phyloP scores from a whole-genome alignment of 2,888 invertebrate genomes.

The Resseliella maxima region DNA sequence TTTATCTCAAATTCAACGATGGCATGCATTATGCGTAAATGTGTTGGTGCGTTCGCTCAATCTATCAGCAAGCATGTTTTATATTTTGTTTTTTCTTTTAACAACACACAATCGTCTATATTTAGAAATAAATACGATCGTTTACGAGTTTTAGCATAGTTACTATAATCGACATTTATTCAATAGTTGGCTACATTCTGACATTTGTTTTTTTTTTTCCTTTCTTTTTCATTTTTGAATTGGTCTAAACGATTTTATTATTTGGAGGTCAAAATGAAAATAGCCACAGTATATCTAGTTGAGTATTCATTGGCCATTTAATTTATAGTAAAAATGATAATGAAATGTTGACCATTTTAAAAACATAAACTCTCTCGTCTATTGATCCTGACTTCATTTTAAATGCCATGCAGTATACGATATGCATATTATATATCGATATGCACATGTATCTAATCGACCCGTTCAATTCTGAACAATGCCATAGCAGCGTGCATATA shows the following conservation, averaged over 20 bases:
- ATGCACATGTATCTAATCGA: neutral
- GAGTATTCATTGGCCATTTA: neutral
- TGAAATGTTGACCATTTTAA: constrained; percentile 45
- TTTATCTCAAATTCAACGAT: neutral
- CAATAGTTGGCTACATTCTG: neutral
- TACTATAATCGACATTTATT: neutral
- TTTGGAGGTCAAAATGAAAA: neutral
- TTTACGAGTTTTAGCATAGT: neutral
- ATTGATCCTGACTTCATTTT: neutral
- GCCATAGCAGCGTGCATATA: neutral
- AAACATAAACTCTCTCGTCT: neutral
- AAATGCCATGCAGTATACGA: neutral
- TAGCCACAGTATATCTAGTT: too few relatives aligned
- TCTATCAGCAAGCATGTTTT: neutral
- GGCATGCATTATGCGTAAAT: too few relatives aligned
- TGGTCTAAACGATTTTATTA: neutral
- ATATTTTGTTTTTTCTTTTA: neutral
- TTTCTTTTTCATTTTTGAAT: neutral
- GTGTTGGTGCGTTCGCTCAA: too few relatives aligned
- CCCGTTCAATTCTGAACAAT: neutral
- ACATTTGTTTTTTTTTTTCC: too few relatives aligned
- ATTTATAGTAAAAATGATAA: constrained; percentile 20
- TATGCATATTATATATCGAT: neutral
- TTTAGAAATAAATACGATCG: neutral
- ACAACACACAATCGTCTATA: neutral